phyloP scores from a whole-genome alignment of 30 jellyfish, hydroid and myxozoan species.

The Aurelia aurita complex sp. Pacific region DNA sequence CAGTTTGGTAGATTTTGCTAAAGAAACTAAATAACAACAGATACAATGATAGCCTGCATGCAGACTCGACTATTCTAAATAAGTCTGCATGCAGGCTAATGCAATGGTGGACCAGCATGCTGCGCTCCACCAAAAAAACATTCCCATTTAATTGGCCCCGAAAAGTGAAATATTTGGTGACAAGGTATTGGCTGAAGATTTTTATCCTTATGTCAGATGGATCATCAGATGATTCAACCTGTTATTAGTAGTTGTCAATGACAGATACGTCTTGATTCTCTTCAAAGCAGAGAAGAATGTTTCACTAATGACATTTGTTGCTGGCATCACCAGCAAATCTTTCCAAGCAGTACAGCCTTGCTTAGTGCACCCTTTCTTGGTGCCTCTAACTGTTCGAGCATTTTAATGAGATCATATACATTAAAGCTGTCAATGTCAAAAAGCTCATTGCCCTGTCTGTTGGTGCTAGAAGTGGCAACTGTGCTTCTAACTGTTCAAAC shows the following conservation, averaged over 20 bases:
- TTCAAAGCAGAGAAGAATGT: constrained; percentile 51
- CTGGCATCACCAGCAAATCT: constrained; percentile 47
- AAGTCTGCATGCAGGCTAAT: too few relatives aligned
- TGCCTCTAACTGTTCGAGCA: neutral
- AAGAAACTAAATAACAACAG: too few relatives aligned
- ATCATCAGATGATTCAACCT: constrained; percentile 34
- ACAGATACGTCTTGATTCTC: constrained; percentile 24
- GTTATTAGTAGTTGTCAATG: constrained; percentile 20
- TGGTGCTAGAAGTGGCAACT: constrained; percentile 8
- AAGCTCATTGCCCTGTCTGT: constrained; percentile 11
- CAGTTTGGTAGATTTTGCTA: too few relatives aligned
- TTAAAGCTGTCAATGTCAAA: neutral
- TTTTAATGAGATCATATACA: neutral
- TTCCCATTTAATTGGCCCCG: too few relatives aligned
- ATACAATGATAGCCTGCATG: too few relatives aligned
- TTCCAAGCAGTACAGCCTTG: neutral
- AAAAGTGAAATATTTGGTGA: too few relatives aligned
- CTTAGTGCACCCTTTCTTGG: neutral
- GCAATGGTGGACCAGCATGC: too few relatives aligned
- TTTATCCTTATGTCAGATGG: neutral
- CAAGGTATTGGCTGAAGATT: too few relatives aligned
- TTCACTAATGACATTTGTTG: constrained; percentile 46
- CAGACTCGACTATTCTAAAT: too few relatives aligned
- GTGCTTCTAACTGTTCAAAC: neutral
- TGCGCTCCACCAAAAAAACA: too few relatives aligned